Base-by-base conservation (phyloP, 2,888 invertebrate genomes). In the Lacanobia oleracea region DNA sequence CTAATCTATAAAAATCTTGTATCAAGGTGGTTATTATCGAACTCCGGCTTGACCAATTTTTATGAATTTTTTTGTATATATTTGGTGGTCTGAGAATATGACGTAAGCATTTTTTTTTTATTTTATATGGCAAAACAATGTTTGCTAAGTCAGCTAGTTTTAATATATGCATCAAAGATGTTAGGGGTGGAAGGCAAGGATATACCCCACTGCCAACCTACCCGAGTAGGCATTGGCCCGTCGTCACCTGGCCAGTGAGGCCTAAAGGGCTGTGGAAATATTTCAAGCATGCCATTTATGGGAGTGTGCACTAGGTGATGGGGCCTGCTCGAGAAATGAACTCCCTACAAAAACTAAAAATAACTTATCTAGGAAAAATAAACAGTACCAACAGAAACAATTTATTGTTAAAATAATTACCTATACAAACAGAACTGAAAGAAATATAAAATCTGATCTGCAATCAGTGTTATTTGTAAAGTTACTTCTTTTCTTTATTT, bases 371-470 rank as follows among this genome's bases (percentile, higher is more conserved):
- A 57, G 1, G 12, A 75, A 53, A 40, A 48, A 67, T 12, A 76
- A 67, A 60, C 56, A 27, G 18, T 27, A 54, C 40, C 54, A 12
- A 61, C 10, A 33, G n/a, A 37, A 74, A 64, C n/a, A 50, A 51
- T 75, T 80, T 74, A 77, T 75, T 80, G 12, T 57, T 54, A 21
- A n/a, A 37, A 72, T 14, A 6, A n/a, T 43, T 45, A 43, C 40
- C 8, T 37, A 23, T 27, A 64, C 27, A 67, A 67, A 67, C 37
- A 51, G 23, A 27, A 69, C 21, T 6, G 12, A 21, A 40, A 9
- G 16, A 21, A 56, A 27, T 48, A 37, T 33, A 23, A 73, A 73
- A 50, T 50, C 21, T n/a, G 16, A 54, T 51, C 3, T 4, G 14
- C 33, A 23, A 37, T 43, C 18, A 37, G n/a, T 51, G 21, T 16